A percentile compares a stretch with the other conserved stretches of the same genome.
Evolutionary conservation across 2,797 vertebrate genomes (phyloP).

Genomic region (Pipistrellus pygmaeus): DNA sequence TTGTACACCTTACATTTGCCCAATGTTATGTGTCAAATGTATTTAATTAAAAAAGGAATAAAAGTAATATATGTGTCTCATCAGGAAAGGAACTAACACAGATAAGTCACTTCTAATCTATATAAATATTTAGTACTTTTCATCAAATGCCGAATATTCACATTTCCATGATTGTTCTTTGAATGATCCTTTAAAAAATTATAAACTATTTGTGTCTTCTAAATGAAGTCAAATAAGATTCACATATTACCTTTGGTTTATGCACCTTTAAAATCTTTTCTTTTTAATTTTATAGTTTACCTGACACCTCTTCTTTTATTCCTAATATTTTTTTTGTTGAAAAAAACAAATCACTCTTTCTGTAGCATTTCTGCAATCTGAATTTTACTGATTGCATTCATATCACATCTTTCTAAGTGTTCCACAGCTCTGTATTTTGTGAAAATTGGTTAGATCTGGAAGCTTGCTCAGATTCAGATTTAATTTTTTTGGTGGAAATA

Average conservation of each 20-base stretch:
- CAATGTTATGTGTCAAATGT: not conserved
- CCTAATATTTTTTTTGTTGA: not conserved
- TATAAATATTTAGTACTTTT: not conserved
- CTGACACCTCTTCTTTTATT: not conserved
- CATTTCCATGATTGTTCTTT: not conserved
- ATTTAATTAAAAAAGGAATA: not conserved
- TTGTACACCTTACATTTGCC: not conserved
- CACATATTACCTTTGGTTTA: not conserved
- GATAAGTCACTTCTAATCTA: not conserved
- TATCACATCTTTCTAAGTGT: not conserved
- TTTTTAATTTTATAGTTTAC: not conserved
- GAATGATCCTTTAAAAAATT: not conserved
- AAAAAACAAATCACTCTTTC: not conserved
- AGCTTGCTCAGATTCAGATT: not conserved
- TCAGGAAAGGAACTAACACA: not conserved
- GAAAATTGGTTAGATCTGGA: not conserved
- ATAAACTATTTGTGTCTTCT: not conserved
- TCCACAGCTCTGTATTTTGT: not conserved
- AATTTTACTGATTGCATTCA: not conserved
- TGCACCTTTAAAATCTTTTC: not conserved
- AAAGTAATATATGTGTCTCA: not conserved
- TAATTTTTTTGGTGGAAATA: not conserved
- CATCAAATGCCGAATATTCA: not conserved
- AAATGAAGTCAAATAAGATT: not conserved
- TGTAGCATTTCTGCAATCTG: not conserved